These are phyloP conservation scores for Xestia rhomboidea DNA, from an alignment of 2,888 invertebrate species.

Conservation along the genomic window DNA sequence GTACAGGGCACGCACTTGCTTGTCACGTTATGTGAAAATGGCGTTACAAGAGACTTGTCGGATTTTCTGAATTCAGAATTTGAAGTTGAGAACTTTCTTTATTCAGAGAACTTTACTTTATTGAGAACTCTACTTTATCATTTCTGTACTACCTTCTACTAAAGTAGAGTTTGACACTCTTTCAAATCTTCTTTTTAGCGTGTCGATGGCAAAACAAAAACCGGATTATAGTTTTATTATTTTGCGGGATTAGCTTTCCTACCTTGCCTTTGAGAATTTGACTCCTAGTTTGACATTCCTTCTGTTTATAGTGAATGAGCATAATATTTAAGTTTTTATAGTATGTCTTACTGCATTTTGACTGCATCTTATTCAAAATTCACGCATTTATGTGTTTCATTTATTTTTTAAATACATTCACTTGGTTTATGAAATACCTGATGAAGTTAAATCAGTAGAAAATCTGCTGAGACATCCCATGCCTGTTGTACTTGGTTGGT, in stretches of 20 bases:
- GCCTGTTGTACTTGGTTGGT: neutral
- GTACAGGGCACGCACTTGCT: no score
- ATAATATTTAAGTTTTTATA: neutral
- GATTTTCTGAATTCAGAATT: neutral
- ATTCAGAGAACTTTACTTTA: neutral
- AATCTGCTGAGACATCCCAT: neutral
- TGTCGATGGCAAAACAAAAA: neutral
- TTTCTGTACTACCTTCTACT: neutral
- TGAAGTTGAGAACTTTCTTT: neutral
- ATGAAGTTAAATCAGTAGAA: neutral
- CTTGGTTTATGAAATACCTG: neutral
- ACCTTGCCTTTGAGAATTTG: neutral
- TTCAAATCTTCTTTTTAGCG: neutral
- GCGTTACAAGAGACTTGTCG: neutral
- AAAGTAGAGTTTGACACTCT: neutral
- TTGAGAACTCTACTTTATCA: no score
- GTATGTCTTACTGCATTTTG: constrained; percentile 18
- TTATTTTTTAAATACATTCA: neutral
- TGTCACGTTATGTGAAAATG: no score
- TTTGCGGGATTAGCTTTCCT: no score
- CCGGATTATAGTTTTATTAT: no score
- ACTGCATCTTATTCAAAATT: constrained; percentile 4
- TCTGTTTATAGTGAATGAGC: constrained; percentile 25
- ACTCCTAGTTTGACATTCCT: neutral
- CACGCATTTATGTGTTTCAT: neutral